Conservation (phyloP, 2,113 vertebrate species). For the Aptenodytes patagonicus region DNA sequence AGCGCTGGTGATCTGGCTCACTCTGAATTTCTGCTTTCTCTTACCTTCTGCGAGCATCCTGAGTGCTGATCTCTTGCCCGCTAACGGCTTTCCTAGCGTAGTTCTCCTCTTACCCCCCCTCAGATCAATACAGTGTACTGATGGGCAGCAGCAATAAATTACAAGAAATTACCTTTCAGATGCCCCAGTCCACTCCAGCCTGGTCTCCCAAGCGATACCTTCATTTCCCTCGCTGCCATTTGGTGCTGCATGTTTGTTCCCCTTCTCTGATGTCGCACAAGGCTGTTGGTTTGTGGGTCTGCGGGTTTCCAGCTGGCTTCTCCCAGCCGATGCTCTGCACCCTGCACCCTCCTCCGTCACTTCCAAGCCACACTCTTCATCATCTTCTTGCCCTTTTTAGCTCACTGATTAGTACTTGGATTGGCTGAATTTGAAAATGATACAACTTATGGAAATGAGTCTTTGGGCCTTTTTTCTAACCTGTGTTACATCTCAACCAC, state of each 20-base stretch:
- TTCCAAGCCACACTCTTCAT: background rate
- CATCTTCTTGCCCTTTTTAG: background rate
- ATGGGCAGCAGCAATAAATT: background rate
- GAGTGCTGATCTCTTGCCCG: background rate
- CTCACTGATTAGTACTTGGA: background rate
- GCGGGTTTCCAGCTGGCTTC: background rate
- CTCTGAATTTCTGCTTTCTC: background rate
- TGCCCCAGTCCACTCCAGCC: background rate
- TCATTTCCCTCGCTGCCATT: accelerated
- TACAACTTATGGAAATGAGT: background rate
- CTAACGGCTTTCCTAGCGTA: accelerated
- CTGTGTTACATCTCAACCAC: background rate
- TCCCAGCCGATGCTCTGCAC: background rate
- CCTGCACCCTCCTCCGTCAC: background rate
- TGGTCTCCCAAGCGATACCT: background rate
- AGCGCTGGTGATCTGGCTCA: background rate
- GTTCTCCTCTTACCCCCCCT: accelerated
- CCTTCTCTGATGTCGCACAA: background rate
- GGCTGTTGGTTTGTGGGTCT: background rate
- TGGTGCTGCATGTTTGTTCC: accelerated
- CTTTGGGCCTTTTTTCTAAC: background rate
- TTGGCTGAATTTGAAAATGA: background rate
- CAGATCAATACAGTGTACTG: background rate
- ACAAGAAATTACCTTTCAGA: background rate
- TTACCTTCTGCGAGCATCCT: background rate